Evolutionary conservation across 1,140 invertebrate genomes (phyloP), one percentile per base, ranked within the genome.

Genomic region (Tetramorium parvispinum): DNA sequence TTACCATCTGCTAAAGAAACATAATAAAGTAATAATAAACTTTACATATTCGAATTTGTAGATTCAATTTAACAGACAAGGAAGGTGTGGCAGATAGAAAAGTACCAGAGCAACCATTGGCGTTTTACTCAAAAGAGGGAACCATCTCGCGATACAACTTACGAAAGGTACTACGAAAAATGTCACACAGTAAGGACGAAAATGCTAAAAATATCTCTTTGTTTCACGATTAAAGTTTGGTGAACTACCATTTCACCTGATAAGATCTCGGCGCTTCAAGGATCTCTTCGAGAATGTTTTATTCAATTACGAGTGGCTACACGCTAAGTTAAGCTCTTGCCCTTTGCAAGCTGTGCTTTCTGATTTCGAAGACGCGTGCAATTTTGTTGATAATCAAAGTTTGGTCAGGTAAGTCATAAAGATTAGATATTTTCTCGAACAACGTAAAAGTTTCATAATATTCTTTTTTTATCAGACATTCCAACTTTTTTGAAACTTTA

Each of bases 221-320:
- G 43, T 59, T 65, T 3, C 4, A 21, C 13, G 4, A 68, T 95
- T 94, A 0, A 91, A 98, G 97, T 99, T 98, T 95, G 98, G 99
- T 7, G 99, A 99, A 94, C 94, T 99, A 63, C 99, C 99, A 0
- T 99, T 97, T 94, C 99, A 99, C 93, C 95, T 99, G 90, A 97
- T 99, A 0, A 96, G 99, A 18, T 97, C 99, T 0, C 97, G 98
- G 76, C 96, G 99, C 37, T 99, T 98, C 92, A 97, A 98, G 83
- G 99, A 99, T 95, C 95, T 99, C 0, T 99, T 99, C 93, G 97
- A 98, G 71, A 97, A 99, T 91, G 98, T 99, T 11, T 96, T 99
- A 0, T 99, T 99, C 95, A 99, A 99, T 95, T 99, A 99, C 93
- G 97, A 99, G 88, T 99, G 99, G 98, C 96, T 99, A 0, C 98